phyloP scores from a whole-genome alignment of 2,888 invertebrate genomes.

The Tetranychus truncatus region DNA sequence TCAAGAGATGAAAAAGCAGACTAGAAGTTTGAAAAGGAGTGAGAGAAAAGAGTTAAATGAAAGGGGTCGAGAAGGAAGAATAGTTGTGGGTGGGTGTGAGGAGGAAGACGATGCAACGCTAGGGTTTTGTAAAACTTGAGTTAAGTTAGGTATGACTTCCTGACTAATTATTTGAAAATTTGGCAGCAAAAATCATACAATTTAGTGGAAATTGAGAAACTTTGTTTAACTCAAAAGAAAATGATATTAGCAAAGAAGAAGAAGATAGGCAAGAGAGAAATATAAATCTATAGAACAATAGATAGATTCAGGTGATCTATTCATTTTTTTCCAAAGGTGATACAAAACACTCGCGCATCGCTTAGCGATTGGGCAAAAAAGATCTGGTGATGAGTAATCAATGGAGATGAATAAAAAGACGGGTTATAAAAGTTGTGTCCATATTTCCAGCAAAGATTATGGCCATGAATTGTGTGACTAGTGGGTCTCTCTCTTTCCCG shows the following conservation, averaged over 20 bases:
- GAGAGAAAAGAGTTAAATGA: neutral
- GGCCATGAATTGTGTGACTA: slow-evolving; percentile 1
- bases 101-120: neutral
- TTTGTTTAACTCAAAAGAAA: neutral
- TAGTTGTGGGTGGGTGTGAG: neutral
- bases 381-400: neutral
- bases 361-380: neutral
- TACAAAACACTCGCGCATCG: neutral
- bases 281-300: neutral
- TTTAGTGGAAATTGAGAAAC: neutral
- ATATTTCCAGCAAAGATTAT: slow-evolving; percentile 1
- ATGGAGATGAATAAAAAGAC: neutral
- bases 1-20: neutral
- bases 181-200: neutral
- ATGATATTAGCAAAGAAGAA: neutral
- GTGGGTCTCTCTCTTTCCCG: neutral
- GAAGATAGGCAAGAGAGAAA: neutral
- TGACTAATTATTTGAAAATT: neutral
- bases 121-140: neutral
- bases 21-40: neutral
- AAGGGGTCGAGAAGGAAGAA: neutral
- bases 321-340: neutral
- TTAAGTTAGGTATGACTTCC: neutral
- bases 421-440: neutral
- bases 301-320: neutral